Evolutionary conservation across 2,113 vertebrate species (phyloP).

Genomic region (Laticauda colubrina): DNA sequence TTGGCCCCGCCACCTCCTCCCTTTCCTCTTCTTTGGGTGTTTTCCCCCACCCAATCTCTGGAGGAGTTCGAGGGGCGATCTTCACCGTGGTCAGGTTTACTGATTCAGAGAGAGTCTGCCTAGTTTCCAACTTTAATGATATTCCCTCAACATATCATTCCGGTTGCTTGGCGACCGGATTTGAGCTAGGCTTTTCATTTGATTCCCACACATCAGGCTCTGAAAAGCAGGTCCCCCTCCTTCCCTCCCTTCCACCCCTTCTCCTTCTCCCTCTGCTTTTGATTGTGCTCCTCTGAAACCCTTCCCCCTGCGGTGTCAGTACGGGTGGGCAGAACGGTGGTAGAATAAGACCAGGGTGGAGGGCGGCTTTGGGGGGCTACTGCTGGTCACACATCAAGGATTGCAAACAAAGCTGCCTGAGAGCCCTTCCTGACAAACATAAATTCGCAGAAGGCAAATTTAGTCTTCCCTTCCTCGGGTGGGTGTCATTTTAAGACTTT

Average conservation of each 20-base stretch:
- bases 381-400: constrained; percentile 98
- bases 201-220: constrained; percentile 99
- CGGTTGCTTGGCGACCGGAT: constrained; percentile 99
- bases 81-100: constrained; percentile 80
- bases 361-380: constrained; percentile 77
- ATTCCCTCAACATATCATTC: constrained; percentile 95
- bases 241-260: constrained; percentile 66
- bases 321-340: constrained; percentile 94
- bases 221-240: constrained; percentile 92
- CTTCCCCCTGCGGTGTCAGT: constrained; percentile 94
- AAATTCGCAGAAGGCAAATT: constrained; percentile 91
- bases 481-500: constrained; percentile 79
- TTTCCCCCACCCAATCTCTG: not conserved
- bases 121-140: constrained; percentile 99
- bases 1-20: constrained; percentile 24
- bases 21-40: not conserved
- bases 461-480: constrained; percentile 77
- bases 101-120: constrained; percentile 86
- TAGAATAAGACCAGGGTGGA: constrained; percentile 82
- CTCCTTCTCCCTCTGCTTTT: constrained; percentile 86
- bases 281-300: constrained; percentile 97
- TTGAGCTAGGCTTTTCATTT: constrained; percentile 98
- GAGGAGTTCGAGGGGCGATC: constrained; percentile 61
- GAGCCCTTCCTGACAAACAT: constrained; percentile 93
- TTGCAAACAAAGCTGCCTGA: constrained; percentile 91